Percentiles rank a stretch among this genome's conserved stretches.
phyloP scores from a whole-genome alignment of 30 jellyfish, hydroid and myxozoan species.

The Aurelia coerulea region DNA sequence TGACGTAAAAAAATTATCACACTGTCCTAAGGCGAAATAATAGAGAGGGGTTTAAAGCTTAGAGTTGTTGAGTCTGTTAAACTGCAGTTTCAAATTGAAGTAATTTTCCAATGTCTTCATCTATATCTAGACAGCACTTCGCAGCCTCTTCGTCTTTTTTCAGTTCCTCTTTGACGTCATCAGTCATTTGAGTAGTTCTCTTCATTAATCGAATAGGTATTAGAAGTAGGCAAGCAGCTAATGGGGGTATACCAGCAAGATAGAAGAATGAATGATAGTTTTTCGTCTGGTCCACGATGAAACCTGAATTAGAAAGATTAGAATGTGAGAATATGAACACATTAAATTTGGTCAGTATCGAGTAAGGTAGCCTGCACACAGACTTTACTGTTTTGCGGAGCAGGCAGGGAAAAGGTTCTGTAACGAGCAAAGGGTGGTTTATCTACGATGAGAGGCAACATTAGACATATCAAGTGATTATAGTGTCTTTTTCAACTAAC shows the following conservation, averaged over 20 bases:
- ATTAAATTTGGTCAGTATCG: no score
- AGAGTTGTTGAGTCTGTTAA: not conserved
- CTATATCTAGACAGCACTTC: not conserved
- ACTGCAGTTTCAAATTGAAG: conserved; percentile 36
- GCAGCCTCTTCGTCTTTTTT: not conserved
- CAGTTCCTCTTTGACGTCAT: not conserved
- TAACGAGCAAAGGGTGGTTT: no score
- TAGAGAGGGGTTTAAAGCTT: no score
- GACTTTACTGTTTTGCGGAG: no score
- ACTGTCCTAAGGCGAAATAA: no score
- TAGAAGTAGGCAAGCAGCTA: conserved; percentile 6
- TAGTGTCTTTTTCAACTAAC: no score
- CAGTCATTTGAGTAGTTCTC: not conserved
- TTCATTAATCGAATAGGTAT: not conserved
- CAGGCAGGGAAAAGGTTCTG: no score
- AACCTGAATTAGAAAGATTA: conserved; percentile 18
- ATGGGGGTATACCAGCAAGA: conserved; percentile 50
- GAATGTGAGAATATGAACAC: not conserved
- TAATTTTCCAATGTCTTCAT: conserved; percentile 3
- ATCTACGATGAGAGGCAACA: no score
- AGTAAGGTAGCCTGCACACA: no score
- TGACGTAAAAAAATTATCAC: no score
- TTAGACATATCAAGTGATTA: no score
- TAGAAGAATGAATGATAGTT: conserved; percentile 45
- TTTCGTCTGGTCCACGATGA: conserved; percentile 67